Conservation (phyloP, 2,113 vertebrate species). For the Microtus montanus region DNA sequence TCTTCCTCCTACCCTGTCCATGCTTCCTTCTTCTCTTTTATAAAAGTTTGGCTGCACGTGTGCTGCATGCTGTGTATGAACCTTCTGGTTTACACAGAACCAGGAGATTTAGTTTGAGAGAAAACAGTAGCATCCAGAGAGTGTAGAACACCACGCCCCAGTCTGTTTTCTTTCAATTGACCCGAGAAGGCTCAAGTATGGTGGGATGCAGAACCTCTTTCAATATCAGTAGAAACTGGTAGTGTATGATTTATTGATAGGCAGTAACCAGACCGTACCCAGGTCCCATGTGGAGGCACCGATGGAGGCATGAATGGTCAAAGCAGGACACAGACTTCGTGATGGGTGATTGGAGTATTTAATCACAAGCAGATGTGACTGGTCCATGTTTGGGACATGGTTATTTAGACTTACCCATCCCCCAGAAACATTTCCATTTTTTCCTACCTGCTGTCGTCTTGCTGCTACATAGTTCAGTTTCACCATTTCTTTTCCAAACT, state of each 20-base stretch:
- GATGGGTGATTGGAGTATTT: not conserved
- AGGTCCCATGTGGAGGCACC: not conserved
- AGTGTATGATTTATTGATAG: not conserved
- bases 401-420: not conserved
- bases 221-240: not conserved
- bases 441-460: constrained; percentile 94
- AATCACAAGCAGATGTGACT: no score
- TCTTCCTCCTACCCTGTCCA: not conserved
- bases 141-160: not conserved
- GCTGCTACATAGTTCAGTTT: constrained; percentile 99
- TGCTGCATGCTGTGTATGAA: no score
- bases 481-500: constrained; percentile 99
- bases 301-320: no score
- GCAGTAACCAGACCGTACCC: not conserved
- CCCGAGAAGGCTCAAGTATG: not conserved
- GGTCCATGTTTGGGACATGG: not conserved
- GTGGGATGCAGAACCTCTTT: not conserved
- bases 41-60: not conserved
- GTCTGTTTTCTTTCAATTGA: not conserved
- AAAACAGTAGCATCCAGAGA: not conserved
- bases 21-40: not conserved
- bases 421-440: not conserved
- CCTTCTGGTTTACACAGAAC: not conserved
- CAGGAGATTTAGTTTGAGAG: not conserved
- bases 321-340: not conserved